phyloP scores from a whole-genome alignment of 2,888 invertebrate species.

The Galeopsomyia nigrocyanea region DNA sequence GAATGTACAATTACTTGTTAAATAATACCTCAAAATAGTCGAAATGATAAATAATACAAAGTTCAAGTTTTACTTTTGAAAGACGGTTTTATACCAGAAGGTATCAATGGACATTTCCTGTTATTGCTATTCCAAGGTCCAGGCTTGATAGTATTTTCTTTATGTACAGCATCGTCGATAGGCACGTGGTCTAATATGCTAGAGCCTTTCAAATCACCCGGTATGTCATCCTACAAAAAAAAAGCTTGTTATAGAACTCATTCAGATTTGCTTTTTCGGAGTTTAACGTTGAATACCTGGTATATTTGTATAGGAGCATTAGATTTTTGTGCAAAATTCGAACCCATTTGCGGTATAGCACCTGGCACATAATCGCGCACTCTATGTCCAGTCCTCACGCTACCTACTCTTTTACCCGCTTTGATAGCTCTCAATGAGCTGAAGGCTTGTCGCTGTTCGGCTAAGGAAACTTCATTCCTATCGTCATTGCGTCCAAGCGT shows the following conservation, averaged over 20 bases:
- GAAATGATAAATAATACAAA: constrained; percentile 21
- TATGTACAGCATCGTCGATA: constrained; percentile 71
- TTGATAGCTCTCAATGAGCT: constrained; percentile 81
- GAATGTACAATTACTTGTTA: constrained; percentile 14
- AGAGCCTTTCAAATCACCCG: constrained; percentile 60
- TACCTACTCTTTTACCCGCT: constrained; percentile 72
- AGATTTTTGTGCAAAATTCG: constrained; percentile 66
- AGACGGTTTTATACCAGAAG: constrained; percentile 62
- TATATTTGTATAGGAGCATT: constrained; percentile 73
- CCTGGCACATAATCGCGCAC: constrained; percentile 72
- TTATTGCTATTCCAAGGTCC: constrained; percentile 77
- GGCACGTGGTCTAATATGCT: constrained; percentile 74
- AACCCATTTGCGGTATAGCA: constrained; percentile 68
- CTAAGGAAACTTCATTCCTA: constrained; percentile 72
- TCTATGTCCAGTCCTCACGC: constrained; percentile 73
- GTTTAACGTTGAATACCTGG: constrained; percentile 68
- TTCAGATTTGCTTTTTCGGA: not conserved
- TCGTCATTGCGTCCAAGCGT: constrained; percentile 76
- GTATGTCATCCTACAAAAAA: constrained; percentile 57
- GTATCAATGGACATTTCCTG: constrained; percentile 63
- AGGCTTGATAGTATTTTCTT: constrained; percentile 81
- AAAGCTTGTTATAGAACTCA: constrained; percentile 6
- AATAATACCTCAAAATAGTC: constrained; percentile 28
- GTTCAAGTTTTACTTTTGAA: constrained; percentile 68
- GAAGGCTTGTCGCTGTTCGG: constrained; percentile 82